A percentile compares a stretch with the other conserved stretches of the same genome.
phyloP scores from a whole-genome alignment of 2,888 invertebrate species.

The Cheiracanthium punctorium region DNA sequence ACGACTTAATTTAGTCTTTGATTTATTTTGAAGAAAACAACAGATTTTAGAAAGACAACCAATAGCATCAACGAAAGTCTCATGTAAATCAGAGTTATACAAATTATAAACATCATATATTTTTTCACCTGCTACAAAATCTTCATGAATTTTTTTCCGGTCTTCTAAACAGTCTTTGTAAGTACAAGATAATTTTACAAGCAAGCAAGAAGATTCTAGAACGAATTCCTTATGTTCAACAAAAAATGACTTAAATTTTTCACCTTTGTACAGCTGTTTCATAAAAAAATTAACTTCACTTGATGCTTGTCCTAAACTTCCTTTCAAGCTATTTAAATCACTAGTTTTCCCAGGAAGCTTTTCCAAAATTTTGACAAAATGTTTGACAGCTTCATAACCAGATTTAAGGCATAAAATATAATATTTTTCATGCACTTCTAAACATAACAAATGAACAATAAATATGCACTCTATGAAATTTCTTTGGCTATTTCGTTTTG shows the following conservation, averaged over 20 bases:
- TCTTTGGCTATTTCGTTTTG: background rate
- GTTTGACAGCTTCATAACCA: background rate
- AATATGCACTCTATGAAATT: background rate
- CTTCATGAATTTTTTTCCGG: background rate
- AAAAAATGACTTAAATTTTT: background rate
- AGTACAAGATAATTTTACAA: background rate
- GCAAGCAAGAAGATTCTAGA: background rate
- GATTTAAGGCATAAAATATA: background rate
- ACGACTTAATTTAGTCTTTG: background rate
- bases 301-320: background rate
- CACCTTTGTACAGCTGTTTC: background rate
- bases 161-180: background rate
- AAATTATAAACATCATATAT: background rate
- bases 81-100: background rate
- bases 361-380: background rate
- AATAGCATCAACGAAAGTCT: background rate
- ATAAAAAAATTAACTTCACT: background rate
- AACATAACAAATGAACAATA: background rate
- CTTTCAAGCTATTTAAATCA: background rate
- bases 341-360: background rate
- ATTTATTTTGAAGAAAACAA: background rate
- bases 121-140: background rate
- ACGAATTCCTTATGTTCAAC: background rate
- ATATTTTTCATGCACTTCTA: background rate
- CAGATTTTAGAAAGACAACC: background rate